Base-by-base conservation (phyloP, 1,140 invertebrate species). In the Drosophila nigrodunni region DNA sequence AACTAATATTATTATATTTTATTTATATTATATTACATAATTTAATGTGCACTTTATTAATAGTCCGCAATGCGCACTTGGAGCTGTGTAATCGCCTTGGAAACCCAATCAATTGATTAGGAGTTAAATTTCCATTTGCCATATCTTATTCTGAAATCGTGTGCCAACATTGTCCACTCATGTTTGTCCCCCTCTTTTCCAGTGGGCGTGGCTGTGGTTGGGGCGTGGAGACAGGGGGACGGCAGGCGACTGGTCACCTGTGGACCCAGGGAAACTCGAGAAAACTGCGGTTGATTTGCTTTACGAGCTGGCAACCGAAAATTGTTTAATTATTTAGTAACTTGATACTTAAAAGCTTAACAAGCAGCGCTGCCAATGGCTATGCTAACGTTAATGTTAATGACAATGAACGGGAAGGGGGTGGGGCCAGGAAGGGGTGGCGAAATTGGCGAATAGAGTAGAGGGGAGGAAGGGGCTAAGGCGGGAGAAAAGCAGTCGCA, bases 261-360 rank as follows among this genome's bases (percentile, higher is more conserved):
- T 0, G 52, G 7, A 8, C 34, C 4, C 13, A 39, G 44, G 7
- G 25, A 21, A 46, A 34, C 30, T 66, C 39, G 50, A 58, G 47
- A 69, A 74, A 67, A 62, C 39, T 77, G 82, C 47, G 75, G 82
- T 67, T 60, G 76, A 82, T 77, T 69, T 62, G 62, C 39, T 75
- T 72, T 74, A 73, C 66, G 54, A 64, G 62, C 62, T 78, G 75
- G 59, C 75, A 81, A 75, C 65, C 60, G 54, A 37, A 83, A 77
- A 89, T 83, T 73, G 80, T 73, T 88, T 78, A 89, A 88, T 88
- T 89, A 88, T 88, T 88, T 65, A 76, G 85, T 78, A 88, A 85
- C 74, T 41, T 41, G 67, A 88, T 89, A 67, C 83, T 62, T 70
- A 71, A 76, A 60, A 66, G 80, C 83, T 78, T 74, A 83, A 88